Percentiles rank a stretch among this genome's conserved stretches.
Conservation (phyloP, 2,888 invertebrate genomes). For the Drosophila hamatofila region DNA sequence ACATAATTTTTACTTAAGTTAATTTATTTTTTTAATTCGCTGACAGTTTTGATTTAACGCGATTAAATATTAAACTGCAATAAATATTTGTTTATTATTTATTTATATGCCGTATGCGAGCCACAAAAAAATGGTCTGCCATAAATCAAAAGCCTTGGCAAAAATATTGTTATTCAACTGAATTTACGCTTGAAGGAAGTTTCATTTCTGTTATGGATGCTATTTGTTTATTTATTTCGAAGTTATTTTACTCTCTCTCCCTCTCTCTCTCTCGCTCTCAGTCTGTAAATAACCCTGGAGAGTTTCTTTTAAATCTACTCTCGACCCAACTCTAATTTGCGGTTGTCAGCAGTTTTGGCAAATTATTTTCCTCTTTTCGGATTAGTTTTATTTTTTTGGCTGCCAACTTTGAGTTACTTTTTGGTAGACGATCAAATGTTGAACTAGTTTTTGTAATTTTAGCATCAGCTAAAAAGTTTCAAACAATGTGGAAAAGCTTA, state of each 20-base stretch:
- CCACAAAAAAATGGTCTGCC: constrained; percentile 14
- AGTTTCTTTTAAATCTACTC: constrained; percentile 54
- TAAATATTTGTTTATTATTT: constrained; percentile 4
- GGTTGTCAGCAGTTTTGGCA: constrained; percentile 44
- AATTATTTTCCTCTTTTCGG: constrained; percentile 36
- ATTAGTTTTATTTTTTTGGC: neutral
- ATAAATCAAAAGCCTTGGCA: constrained; percentile 48
- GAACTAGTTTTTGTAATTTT: constrained; percentile 6
- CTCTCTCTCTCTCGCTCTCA: neutral
- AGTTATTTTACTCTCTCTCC: neutral
- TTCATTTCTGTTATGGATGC: neutral
- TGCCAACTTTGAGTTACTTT: constrained; percentile 38
- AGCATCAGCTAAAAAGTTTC: constrained; percentile 4
- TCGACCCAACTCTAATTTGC: constrained; percentile 54
- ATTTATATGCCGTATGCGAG: neutral
- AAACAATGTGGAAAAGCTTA: neutral
- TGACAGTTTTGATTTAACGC: constrained; percentile 21
- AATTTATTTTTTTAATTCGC: neutral
- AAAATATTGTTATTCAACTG: constrained; percentile 7
- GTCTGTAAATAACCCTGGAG: neutral
- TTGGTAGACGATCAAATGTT: constrained; percentile 20
- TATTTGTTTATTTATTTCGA: constrained; percentile 20
- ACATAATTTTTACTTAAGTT: constrained; percentile 30
- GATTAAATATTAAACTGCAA: constrained; percentile 28
- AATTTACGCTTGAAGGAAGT: constrained; percentile 39